Conservation (phyloP, 2,888 invertebrate genomes). For the Autographa pulchrina region DNA sequence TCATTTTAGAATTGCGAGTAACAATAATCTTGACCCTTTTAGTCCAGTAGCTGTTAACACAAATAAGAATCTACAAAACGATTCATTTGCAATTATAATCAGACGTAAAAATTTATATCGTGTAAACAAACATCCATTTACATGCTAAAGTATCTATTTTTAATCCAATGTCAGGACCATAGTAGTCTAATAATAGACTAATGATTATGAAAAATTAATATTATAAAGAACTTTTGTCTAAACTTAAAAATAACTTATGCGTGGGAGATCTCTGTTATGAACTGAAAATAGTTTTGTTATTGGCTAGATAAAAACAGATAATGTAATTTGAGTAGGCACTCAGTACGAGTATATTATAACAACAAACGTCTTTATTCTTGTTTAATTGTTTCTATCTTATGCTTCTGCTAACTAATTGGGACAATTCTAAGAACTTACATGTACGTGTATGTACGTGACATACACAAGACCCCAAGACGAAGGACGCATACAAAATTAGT, state of each 20-base stretch:
- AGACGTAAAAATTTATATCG: constrained; percentile 4
- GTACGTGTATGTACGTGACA: no score
- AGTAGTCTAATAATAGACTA: not conserved
- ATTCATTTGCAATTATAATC: not conserved
- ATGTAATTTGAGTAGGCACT: not conserved
- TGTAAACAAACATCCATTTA: constrained; percentile 4
- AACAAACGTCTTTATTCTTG: not conserved
- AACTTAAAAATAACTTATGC: not conserved
- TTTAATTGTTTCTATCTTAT: not conserved
- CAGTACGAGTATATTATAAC: no score
- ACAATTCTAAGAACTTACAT: constrained; percentile 4
- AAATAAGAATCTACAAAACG: not conserved
- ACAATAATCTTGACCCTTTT: not conserved
- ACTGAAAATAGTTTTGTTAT: not conserved
- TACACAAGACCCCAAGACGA: not conserved
- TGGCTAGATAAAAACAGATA: no score
- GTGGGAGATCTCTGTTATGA: not conserved
- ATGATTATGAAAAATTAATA: not conserved
- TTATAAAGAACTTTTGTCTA: not conserved
- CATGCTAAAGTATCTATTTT: not conserved
- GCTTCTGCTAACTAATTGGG: not conserved
- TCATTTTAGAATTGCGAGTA: not conserved
- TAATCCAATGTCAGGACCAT: constrained; percentile 4
- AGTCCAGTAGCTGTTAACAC: not conserved
- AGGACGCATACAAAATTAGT: constrained; percentile 8